These are phyloP conservation scores for Pelecanoides urinatrix DNA, from an alignment of 2,113 vertebrate genomes.

Conservation along the genomic window DNA sequence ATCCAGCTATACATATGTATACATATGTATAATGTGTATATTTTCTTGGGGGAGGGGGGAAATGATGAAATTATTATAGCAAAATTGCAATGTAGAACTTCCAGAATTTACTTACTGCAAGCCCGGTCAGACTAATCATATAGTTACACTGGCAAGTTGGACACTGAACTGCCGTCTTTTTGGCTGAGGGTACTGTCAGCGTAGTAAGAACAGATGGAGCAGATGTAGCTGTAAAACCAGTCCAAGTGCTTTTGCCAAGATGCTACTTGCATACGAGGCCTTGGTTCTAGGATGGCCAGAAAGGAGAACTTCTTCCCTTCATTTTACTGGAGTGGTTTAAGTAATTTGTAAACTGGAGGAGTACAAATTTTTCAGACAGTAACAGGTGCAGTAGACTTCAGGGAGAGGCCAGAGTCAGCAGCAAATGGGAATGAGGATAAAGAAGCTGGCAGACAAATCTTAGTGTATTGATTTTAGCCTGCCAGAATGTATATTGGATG, in stretches of 20 bases:
- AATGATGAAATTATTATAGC: background rate
- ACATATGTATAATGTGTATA: fast-evolving
- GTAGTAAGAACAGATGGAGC: background rate
- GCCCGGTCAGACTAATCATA: background rate
- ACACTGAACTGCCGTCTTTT: background rate
- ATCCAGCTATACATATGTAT: fast-evolving
- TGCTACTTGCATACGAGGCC: background rate
- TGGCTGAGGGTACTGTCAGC: background rate
- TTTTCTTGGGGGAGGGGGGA: background rate
- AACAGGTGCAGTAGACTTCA: background rate
- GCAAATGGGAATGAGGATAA: background rate
- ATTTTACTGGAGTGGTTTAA: background rate
- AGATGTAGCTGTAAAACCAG: background rate
- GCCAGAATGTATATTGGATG: conserved; percentile 29
- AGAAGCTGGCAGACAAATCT: conserved; percentile 35
- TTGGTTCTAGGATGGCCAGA: background rate
- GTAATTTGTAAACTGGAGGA: conserved; percentile 29
- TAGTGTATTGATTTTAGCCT: conserved; percentile 25
- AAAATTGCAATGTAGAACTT: background rate
- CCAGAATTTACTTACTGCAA: background rate
- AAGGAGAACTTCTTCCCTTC: background rate
- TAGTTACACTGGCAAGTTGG: background rate
- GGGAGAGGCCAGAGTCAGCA: background rate
- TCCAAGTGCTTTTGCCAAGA: background rate
- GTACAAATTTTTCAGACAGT: background rate